A percentile compares a stretch with the other conserved stretches of the same genome.
phyloP scores from a whole-genome alignment of 1,140 invertebrate species.

The Neomicropteryx cornuta region DNA sequence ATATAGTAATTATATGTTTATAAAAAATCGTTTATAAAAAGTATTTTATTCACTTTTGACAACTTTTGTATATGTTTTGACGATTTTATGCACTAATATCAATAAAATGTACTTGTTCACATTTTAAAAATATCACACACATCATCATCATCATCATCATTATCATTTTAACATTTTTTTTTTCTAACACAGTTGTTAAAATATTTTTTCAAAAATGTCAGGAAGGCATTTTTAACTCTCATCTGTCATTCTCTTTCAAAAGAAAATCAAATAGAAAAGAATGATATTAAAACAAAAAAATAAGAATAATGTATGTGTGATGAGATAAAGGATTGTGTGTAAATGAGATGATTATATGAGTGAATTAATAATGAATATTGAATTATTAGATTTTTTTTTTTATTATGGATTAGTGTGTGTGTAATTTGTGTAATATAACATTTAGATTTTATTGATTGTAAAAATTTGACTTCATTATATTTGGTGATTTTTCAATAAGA shows the following conservation, averaged over 20 bases:
- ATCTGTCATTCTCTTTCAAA: slow-evolving; percentile 8
- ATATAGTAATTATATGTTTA: no score
- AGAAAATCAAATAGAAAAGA: no score
- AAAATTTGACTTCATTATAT: background rate
- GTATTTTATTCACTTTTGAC: no score
- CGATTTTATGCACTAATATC: no score
- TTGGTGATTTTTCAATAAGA: slow-evolving; percentile 2
- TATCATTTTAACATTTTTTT: no score
- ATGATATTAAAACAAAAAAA: no score
- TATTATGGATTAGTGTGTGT: slow-evolving; percentile 15
- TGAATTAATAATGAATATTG: slow-evolving; percentile 21
- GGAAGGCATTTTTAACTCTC: slow-evolving; percentile 11
- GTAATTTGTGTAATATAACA: slow-evolving; percentile 4
- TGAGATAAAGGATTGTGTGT: slow-evolving; percentile 22
- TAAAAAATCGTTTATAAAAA: no score
- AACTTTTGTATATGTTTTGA: no score
- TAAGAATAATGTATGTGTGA: no score
- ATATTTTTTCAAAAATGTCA: slow-evolving; percentile 8
- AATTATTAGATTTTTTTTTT: slow-evolving; percentile 6
- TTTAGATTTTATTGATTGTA: slow-evolving; percentile 1
- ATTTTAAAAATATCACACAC: no score
- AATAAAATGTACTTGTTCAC: no score
- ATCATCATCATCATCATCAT: no score
- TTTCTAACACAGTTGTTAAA: background rate
- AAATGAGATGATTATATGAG: slow-evolving; percentile 23